A percentile compares a stretch with the other conserved stretches of the same genome.
phyloP scores from a whole-genome alignment of 1,140 invertebrate genomes.

The Kradibia gibbosae region DNA sequence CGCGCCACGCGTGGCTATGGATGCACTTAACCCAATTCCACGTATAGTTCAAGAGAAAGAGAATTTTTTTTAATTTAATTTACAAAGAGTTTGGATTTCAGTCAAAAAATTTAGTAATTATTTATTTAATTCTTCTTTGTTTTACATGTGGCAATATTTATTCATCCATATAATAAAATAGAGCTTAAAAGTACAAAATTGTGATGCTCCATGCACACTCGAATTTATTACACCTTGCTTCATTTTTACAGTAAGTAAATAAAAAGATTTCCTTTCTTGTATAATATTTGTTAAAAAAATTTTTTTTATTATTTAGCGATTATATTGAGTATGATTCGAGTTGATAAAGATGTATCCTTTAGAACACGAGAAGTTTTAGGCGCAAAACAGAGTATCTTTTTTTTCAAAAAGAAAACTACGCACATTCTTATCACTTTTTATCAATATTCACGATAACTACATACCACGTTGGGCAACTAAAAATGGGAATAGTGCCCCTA shows the following conservation, averaged over 20 bases:
- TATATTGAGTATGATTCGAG: background rate
- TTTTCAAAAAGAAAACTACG: background rate
- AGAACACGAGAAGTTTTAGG: constrained; percentile 2
- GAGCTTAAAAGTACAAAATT: background rate
- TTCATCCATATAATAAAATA: background rate
- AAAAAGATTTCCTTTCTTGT: constrained; percentile 1
- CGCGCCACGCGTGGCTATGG: background rate
- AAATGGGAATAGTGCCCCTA: background rate
- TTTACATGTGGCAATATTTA: background rate
- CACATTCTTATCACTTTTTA: constrained; percentile 17
- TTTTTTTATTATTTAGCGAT: background rate
- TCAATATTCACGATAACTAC: constrained; percentile 25
- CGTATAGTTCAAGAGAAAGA: too few relatives aligned
- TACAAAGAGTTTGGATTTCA: background rate
- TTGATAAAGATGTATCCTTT: constrained; percentile 13
- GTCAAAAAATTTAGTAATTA: background rate
- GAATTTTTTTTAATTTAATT: background rate
- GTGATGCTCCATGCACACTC: background rate
- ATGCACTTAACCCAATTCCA: too few relatives aligned
- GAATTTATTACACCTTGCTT: background rate
- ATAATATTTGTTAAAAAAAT: background rate
- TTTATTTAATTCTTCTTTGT: background rate
- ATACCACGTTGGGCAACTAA: constrained; percentile 14
- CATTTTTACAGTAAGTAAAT: background rate
- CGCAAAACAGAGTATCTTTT: background rate